Base-by-base conservation (phyloP, 2,888 invertebrate genomes). In the Stegophylla sp. region DNA sequence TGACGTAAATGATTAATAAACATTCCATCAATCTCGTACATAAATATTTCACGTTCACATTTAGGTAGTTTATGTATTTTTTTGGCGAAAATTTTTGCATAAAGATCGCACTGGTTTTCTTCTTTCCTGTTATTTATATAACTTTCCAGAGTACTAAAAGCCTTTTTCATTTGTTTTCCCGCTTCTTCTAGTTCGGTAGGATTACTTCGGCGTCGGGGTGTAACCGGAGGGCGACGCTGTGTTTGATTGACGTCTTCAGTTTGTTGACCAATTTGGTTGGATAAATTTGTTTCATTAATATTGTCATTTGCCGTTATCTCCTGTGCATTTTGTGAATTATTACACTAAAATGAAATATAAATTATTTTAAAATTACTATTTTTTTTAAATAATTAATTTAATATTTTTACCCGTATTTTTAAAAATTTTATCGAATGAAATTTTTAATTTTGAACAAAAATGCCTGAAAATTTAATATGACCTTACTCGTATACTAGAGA, bases 51-150 rank as follows among this genome's bases (percentile, higher is more conserved):
- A 1, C 88, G 86, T 82, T 88, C 87, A 41, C 86, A 86, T 84
- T 88, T 88, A 53, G 88, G 87, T 66, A 88, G 83, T 83, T 87
- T 88, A 83, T 86, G 86, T 69, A 88, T 83, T 84, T 88, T 88
- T 81, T 87, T 88, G 1, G 87, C 88, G 66, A 88, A 83, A 10
- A 88, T 85, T 83, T 87, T 87, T 0, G 86, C 87, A 48, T 87
- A 88, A 1, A 88, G 83, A 28, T 88, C 88, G 34, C 87, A 88
- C 83, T 88, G 88, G 45, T 88, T 88, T 82, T 85, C 84, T 51
- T 86, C 86, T 7, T 85, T 84, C 0, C 83, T 84, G 4, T 83
- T 77, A 56, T 61, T 59, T n/a, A 69, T 13, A 69, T 3, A 10
- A 69, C n/a, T 69, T 51, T 69, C 69, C 9, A 69, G 17, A 12